These are phyloP conservation scores for Acromyrmex charruanus DNA, from an alignment of 1,140 invertebrate genomes.

Conservation along the genomic window DNA sequence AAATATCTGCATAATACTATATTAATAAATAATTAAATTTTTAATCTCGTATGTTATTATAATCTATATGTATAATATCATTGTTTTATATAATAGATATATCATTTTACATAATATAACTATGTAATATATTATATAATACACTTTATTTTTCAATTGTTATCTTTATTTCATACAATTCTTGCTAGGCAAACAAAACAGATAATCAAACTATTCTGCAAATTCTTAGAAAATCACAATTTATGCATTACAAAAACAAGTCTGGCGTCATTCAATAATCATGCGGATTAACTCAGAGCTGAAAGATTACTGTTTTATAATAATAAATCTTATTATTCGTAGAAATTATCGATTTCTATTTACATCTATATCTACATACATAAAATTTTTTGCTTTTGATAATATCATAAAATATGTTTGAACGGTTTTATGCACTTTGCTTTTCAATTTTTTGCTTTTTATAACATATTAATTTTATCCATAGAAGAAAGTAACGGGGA, in stretches of 20 bases:
- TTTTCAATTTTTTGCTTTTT: background rate
- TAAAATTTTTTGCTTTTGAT: background rate
- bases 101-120: background rate
- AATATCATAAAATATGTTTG: background rate
- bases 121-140: background rate
- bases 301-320: background rate
- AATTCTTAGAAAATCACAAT: conserved; percentile 2
- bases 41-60: background rate
- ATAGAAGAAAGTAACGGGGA: background rate
- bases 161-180: background rate
- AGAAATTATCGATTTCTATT: background rate
- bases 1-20: background rate
- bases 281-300: background rate
- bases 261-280: background rate
- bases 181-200: background rate
- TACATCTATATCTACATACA: background rate
- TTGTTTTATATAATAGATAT: no score
- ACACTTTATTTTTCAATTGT: background rate
- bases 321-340: background rate
- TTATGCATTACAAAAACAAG: background rate
- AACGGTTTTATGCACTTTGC: background rate
- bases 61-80: background rate
- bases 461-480: background rate
- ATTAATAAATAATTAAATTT: background rate
- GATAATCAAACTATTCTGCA: background rate